phyloP scores from a whole-genome alignment of 2,888 invertebrate species.

The Drosophila pseudotalamancana region DNA sequence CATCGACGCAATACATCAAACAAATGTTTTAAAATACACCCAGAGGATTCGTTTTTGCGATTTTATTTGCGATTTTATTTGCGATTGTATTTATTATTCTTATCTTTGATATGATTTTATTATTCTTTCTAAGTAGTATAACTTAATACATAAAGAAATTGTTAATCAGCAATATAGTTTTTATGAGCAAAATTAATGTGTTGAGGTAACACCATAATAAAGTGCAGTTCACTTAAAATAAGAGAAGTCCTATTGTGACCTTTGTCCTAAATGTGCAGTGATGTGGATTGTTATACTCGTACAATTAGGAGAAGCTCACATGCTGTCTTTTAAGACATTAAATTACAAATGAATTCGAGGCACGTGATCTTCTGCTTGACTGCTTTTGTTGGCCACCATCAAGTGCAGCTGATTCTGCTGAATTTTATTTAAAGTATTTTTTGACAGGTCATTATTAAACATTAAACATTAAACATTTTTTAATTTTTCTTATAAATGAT shows the following conservation, averaged over 20 bases:
- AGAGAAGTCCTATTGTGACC: slow-evolving; percentile 37
- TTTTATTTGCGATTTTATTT: slow-evolving; percentile 5
- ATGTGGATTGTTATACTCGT: slow-evolving; percentile 39
- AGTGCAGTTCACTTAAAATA: slow-evolving; percentile 38
- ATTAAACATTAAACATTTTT: no score
- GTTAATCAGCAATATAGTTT: no score
- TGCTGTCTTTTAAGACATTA: slow-evolving; percentile 50
- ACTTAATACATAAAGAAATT: no score
- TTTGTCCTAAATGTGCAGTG: slow-evolving; percentile 51
- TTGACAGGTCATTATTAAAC: no score
- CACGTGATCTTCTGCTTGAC: slow-evolving; percentile 65
- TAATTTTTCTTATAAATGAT: no score
- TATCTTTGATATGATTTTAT: slow-evolving; percentile 16
- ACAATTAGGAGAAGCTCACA: slow-evolving; percentile 53
- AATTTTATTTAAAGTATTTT: no score
- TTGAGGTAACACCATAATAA: no score
- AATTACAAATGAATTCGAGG: slow-evolving; percentile 68
- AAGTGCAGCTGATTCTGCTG: no score
- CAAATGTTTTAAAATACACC: slow-evolving; percentile 50
- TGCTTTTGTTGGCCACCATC: slow-evolving; percentile 44
- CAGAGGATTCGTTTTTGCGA: slow-evolving; percentile 25
- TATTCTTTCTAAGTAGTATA: no score
- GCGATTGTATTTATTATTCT: slow-evolving; percentile 21
- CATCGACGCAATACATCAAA: slow-evolving; percentile 19
- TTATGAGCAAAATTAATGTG: no score